Conservation (phyloP, 2,888 invertebrate species). For the Eupithecia subumbrata region DNA sequence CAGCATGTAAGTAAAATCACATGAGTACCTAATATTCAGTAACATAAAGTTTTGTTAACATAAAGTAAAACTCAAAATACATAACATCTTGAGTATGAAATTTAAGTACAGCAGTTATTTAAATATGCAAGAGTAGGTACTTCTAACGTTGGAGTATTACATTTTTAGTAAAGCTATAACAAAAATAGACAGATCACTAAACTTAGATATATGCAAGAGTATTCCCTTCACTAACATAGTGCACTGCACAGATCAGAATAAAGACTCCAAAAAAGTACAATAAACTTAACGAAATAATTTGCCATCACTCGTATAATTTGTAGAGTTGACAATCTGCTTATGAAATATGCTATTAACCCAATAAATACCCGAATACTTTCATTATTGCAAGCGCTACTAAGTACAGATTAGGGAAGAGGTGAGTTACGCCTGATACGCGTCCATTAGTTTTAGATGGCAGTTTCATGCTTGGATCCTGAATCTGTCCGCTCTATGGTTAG, state of each 20-base stretch:
- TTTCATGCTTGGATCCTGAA: constrained; percentile 38
- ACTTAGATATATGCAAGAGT: not conserved
- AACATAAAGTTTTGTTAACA: not conserved
- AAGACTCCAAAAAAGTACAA: not conserved
- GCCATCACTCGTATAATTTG: constrained; percentile 20
- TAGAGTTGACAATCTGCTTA: constrained; percentile 31
- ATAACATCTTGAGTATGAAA: not conserved
- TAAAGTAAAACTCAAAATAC: too few species aligned
- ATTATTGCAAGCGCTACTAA: constrained; percentile 74
- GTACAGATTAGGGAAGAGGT: constrained; percentile 77
- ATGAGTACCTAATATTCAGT: not conserved
- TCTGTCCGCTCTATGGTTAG: constrained; percentile 15
- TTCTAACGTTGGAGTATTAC: not conserved
- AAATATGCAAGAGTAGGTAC: too few species aligned
- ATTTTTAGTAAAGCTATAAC: not conserved
- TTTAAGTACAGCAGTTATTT: not conserved
- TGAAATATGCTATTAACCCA: constrained; percentile 34
- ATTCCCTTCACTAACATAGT: not conserved
- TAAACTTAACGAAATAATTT: not conserved
- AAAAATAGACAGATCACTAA: not conserved
- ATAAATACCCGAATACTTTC: constrained; percentile 43
- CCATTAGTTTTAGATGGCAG: constrained; percentile 52
- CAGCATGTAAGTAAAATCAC: not conserved
- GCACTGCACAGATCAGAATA: not conserved
- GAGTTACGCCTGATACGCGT: constrained; percentile 54